Conservation (phyloP, 2,113 vertebrate species). For the Melospiza georgiana region DNA sequence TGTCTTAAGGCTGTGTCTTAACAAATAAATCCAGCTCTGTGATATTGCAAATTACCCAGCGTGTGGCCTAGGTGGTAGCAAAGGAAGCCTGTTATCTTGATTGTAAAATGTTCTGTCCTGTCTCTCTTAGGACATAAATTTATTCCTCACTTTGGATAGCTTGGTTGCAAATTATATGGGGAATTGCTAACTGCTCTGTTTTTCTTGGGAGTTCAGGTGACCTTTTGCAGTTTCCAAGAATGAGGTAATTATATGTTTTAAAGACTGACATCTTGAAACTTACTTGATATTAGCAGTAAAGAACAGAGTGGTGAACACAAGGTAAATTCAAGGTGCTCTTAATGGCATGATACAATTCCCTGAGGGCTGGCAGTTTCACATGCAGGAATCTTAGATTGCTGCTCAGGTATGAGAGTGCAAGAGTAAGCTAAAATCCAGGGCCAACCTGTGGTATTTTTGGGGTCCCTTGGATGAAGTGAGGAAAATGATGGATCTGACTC, state of each 20-base stretch:
- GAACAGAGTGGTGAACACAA: not conserved
- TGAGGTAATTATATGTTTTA: not conserved
- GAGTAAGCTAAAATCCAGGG: not conserved
- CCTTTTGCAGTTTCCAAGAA: not conserved
- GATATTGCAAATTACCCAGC: not conserved
- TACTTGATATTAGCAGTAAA: not conserved
- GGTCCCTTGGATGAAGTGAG: too few species aligned
- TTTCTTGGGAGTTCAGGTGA: not conserved
- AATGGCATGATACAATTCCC: not conserved
- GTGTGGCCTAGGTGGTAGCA: not conserved
- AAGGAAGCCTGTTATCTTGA: not conserved
- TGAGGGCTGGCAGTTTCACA: not conserved
- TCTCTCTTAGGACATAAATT: not conserved
- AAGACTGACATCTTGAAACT: not conserved
- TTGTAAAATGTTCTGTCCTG: not conserved
- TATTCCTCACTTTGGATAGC: not conserved
- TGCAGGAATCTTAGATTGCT: not conserved
- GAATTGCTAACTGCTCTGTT: not conserved
- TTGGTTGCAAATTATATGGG: not conserved
- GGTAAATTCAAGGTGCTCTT: not conserved
- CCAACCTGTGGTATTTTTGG: not conserved
- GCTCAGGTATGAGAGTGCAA: not conserved
- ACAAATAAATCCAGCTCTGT: not conserved
- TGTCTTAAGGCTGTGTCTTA: not conserved
- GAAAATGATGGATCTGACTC: too few species aligned